phyloP scores from a whole-genome alignment of 2,797 vertebrate species.

The Neomorphus geoffroyi region DNA sequence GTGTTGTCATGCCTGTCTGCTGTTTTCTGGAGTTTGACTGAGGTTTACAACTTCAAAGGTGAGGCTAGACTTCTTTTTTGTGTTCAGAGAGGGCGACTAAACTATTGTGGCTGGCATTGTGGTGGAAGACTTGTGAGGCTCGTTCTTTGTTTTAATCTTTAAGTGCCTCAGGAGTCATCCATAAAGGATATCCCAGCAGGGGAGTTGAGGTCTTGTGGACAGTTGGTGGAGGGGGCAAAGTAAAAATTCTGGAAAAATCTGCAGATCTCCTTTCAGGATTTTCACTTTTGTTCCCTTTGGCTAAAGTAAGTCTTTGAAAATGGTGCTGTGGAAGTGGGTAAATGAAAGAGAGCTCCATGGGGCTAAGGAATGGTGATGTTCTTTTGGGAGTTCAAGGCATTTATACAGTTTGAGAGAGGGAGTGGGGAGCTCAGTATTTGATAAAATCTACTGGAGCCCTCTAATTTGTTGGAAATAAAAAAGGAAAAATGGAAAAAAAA shows the following conservation, averaged over 20 bases:
- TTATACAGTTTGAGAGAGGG: conserved; percentile 61
- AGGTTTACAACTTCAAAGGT: conserved; percentile 32
- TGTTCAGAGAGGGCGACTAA: conserved; percentile 32
- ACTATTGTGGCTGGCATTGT: conserved; percentile 12
- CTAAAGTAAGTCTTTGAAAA: conserved; percentile 72
- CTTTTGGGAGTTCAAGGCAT: conserved; percentile 74
- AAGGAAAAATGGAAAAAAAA: conserved; percentile 50
- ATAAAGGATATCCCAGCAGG: conserved; percentile 58
- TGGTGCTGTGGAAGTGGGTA: conserved; percentile 71
- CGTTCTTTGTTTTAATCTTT: conserved; percentile 62
- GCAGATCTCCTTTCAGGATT: conserved; percentile 69
- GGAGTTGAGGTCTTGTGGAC: conserved; percentile 43
- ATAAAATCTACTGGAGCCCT: conserved; percentile 68
- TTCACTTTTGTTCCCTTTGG: conserved; percentile 73
- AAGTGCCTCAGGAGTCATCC: conserved; percentile 60
- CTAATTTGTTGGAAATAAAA: conserved; percentile 70
- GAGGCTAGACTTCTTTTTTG: background rate
- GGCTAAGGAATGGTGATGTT: conserved; percentile 64
- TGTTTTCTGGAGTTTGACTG: conserved; percentile 56
- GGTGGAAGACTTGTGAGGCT: conserved; percentile 12
- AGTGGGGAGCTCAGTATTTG: conserved; percentile 61
- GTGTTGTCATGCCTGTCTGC: background rate
- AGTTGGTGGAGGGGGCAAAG: conserved; percentile 61
- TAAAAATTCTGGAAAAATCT: conserved; percentile 67
- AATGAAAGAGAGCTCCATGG: conserved; percentile 71